Conservation (phyloP, 2,113 vertebrate genomes). For the Podarcis muralis region DNA sequence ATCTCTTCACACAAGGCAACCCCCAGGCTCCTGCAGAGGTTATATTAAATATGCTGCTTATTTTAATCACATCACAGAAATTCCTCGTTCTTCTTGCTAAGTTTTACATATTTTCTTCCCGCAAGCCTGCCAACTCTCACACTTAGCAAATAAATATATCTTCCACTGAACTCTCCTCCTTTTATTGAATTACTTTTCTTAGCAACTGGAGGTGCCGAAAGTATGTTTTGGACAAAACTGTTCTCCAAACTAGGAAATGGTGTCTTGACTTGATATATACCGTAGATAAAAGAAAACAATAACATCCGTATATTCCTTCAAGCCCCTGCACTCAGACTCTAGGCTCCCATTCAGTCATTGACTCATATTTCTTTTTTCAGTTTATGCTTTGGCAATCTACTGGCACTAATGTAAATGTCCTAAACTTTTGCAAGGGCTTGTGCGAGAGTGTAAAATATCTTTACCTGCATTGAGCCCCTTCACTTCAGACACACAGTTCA, state of each 20-base stretch:
- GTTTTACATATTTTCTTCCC: conserved; percentile 28
- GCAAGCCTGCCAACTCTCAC: conserved; percentile 68
- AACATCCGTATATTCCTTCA: conserved; percentile 61
- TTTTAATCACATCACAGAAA: conserved; percentile 62
- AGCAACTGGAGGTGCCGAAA: conserved; percentile 51
- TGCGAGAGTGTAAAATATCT: conserved; percentile 2
- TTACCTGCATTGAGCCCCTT: conserved; percentile 32
- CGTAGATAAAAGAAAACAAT: conserved; percentile 64
- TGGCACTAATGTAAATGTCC: conserved; percentile 49
- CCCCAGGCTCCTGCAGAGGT: conserved; percentile 61
- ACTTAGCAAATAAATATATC: conserved; percentile 62
- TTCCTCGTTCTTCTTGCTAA: conserved; percentile 16
- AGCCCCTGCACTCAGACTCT: conserved; percentile 47
- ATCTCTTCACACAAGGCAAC: conserved; percentile 57
- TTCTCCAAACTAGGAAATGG: conserved; percentile 44
- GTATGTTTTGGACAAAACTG: conserved; percentile 43
- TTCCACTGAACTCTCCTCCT: conserved; percentile 31
- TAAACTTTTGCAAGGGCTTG: conserved; percentile 47
- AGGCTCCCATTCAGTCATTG: conserved; percentile 57
- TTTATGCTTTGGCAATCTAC: conserved; percentile 42
- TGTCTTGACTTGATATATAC: conserved; percentile 50
- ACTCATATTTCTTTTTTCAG: conserved; percentile 50
- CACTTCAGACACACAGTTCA: conserved; percentile 45
- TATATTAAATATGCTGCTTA: conserved; percentile 58
- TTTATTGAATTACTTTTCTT: conserved; percentile 44